Evolutionary conservation across 2,888 invertebrate species (phyloP), one percentile per base, ranked within the genome.

Genomic region (Conus canariensis): DNA sequence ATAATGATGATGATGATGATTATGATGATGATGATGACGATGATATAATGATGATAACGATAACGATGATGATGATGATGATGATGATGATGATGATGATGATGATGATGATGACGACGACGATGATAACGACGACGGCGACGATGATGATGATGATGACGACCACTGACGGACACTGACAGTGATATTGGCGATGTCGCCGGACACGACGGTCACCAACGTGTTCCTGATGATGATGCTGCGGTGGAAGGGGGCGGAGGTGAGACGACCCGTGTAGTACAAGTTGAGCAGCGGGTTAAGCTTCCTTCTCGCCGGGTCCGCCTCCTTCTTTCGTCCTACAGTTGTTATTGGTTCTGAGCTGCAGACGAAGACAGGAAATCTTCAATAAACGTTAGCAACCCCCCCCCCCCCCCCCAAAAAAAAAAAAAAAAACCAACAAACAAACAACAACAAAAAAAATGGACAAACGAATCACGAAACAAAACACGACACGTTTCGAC

Each of bases 221-320:
- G 82, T 82, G 82, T 82, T 82, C 45, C 56, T 16, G 82, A 82
- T 82, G 25, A 82, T 82, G 82, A 82, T 19, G 82, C 82, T 82
- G 22, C n/a, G 16, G 45, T 56, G 30, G 82, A 82, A 82, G 82
- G 82, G 82, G 19, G 82, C 82, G 22, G 82, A 25, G 14, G 30
- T 82, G 14, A 82, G 45, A 14, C 45, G 82, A 8, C 82, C 82
- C 3, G 82, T 82, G 82, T 30, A 82, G 82, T 16, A 82, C 45
- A 0, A 82, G 56, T 82, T 82, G 30, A 82, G 16, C 22, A 82
- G 10, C 14, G 30, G 82, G 82, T 82, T 82, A 25, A 82, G 56
- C 82, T 30, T 82, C 19, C 30, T 25, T 6, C 3, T 9, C 56
- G 45, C 56, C 16, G 82, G 14, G 30, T 56, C 82, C 30, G 19